These are phyloP conservation scores for Cynopterus brachyotis DNA, from an alignment of 2,113 vertebrate species.

Conservation along the genomic window DNA sequence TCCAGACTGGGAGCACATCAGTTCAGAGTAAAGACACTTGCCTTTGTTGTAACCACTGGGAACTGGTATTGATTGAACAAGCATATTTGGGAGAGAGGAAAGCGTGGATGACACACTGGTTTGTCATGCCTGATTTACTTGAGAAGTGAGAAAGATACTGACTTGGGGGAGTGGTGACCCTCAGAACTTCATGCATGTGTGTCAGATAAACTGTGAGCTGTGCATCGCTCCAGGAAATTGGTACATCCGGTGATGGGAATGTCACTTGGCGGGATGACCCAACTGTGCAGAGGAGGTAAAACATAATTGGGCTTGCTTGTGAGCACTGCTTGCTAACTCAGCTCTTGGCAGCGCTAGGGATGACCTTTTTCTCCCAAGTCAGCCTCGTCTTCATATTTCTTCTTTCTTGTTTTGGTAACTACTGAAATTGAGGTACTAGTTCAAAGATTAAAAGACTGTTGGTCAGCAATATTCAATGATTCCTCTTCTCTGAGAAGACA, in stretches of 20 bases:
- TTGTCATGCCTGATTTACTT: slow-evolving; percentile 72
- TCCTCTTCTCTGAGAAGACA: neutral
- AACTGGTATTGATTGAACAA: slow-evolving; percentile 64
- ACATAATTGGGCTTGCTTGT: neutral
- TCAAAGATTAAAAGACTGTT: neutral
- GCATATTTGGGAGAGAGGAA: neutral
- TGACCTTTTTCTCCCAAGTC: neutral
- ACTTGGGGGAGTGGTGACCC: slow-evolving; percentile 60
- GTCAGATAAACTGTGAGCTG: slow-evolving; percentile 17
- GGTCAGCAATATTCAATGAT: neutral
- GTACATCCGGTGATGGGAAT: slow-evolving; percentile 37
- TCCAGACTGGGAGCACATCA: neutral
- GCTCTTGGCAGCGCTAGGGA: slow-evolving; percentile 57
- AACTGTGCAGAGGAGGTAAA: slow-evolving; percentile 62
- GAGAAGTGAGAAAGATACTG: slow-evolving; percentile 65
- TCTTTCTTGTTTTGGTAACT: slow-evolving; percentile 29
- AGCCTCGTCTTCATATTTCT: slow-evolving; percentile 23
- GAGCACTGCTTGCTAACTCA: slow-evolving; percentile 48
- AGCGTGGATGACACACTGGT: neutral
- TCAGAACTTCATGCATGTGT: slow-evolving; percentile 39
- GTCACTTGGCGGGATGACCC: slow-evolving; percentile 50
- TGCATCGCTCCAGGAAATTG: neutral
- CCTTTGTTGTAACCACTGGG: slow-evolving; percentile 27
- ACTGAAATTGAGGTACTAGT: neutral
- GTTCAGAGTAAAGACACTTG: neutral